These are phyloP conservation scores for Mactromeris polynyma DNA, from an alignment of 2,888 invertebrate species.

Conservation along the genomic window DNA sequence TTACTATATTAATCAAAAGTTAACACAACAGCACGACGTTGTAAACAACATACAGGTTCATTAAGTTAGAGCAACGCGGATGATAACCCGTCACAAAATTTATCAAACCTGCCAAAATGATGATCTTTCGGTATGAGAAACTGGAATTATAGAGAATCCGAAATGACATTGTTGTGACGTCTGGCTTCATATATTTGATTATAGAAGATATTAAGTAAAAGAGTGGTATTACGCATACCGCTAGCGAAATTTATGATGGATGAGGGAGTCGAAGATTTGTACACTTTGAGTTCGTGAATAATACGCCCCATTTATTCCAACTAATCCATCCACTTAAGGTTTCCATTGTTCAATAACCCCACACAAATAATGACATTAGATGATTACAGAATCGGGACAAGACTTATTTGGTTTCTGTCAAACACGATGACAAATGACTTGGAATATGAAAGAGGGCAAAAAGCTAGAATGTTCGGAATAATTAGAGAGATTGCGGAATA, in stretches of 20 bases:
- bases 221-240: neutral
- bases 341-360: neutral
- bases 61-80: neutral
- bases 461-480: neutral
- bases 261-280: neutral
- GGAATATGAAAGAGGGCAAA: neutral
- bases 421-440: conserved; percentile 17
- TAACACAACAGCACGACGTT: too few relatives aligned
- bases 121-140: neutral
- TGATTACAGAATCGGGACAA: neutral
- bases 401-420: conserved; percentile 15
- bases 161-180: neutral
- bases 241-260: neutral
- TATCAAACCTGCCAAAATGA: neutral
- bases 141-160: neutral
- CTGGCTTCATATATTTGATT: neutral
- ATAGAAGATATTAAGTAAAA: neutral
- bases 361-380: conserved; percentile 17
- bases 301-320: conserved; percentile 9
- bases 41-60: neutral
- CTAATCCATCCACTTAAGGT: neutral
- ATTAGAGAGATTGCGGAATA: neutral
- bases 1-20: too few relatives aligned
- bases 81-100: neutral
- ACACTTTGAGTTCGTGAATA: neutral